phyloP scores from a whole-genome alignment of 2,888 invertebrate species.

The Diarsia rubi region DNA sequence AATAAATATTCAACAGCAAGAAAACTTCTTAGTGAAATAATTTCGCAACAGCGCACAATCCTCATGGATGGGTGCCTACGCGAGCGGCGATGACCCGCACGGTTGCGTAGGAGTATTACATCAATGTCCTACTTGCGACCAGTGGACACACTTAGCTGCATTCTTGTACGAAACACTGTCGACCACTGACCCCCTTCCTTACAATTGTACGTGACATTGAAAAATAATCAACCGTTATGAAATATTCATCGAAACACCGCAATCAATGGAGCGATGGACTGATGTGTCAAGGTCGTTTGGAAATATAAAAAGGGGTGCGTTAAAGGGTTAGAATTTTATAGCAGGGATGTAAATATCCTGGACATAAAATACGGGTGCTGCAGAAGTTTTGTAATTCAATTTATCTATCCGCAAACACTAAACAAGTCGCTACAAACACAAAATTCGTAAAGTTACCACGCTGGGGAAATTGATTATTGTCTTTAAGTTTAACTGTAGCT shows the following conservation, averaged over 20 bases:
- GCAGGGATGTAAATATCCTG: not conserved
- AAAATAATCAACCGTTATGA: constrained; percentile 74
- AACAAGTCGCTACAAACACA: not conserved
- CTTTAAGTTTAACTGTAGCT: not conserved
- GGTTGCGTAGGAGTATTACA: constrained; percentile 80
- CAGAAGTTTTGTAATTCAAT: constrained; percentile 4
- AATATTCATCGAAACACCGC: constrained; percentile 77
- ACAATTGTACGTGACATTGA: constrained; percentile 81
- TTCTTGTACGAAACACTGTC: constrained; percentile 62
- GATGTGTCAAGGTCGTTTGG: constrained; percentile 78
- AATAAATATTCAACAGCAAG: constrained; percentile 18
- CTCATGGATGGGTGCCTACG: constrained; percentile 64
- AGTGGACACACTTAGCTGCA: constrained; percentile 67
- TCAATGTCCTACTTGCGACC: constrained; percentile 78
- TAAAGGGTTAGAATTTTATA: constrained; percentile 26
- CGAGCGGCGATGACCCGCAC: constrained; percentile 69
- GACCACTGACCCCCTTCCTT: constrained; percentile 74
- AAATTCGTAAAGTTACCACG: not conserved
- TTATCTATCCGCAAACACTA: not conserved
- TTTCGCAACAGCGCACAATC: constrained; percentile 49
- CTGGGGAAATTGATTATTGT: not conserved
- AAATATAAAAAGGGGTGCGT: constrained; percentile 41
- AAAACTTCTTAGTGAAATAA: constrained; percentile 3
- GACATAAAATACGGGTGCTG: not conserved
- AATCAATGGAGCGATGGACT: constrained; percentile 72